phyloP scores from a whole-genome alignment of 2,888 invertebrate genomes.

The Cyaniris semiargus region DNA sequence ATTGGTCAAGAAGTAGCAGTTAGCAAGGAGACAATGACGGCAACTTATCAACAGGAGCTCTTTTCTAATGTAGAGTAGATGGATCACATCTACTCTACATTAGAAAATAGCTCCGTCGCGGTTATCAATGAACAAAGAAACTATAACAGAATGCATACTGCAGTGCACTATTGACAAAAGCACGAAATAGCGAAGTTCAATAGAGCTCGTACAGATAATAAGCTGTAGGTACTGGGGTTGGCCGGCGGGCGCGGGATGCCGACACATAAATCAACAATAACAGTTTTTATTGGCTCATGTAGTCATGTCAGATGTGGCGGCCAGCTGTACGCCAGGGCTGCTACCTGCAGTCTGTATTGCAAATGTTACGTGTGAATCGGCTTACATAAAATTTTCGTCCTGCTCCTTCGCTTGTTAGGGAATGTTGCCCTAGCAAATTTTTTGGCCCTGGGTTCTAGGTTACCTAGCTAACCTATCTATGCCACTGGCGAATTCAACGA shows the following conservation, averaged over 20 bases:
- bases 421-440: not conserved
- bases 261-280: slow-evolving; percentile 27
- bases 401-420: not conserved
- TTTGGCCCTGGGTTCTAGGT: no score
- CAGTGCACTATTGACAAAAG: not conserved
- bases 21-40: no score
- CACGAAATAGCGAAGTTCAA: not conserved
- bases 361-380: no score
- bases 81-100: no score
- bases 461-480: no score
- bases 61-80: no score
- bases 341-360: not conserved
- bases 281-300: slow-evolving; percentile 29
- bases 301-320: slow-evolving; percentile 10
- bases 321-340: slow-evolving; percentile 7
- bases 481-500: no score
- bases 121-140: not conserved
- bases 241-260: not conserved
- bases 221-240: not conserved
- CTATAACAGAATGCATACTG: not conserved
- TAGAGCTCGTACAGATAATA: not conserved
- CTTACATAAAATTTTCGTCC: not conserved
- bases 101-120: no score
- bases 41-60: no score
- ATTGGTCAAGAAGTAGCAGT: no score